Conservation (phyloP, 2,797 vertebrate species). For the Micrastur ruficollis region DNA sequence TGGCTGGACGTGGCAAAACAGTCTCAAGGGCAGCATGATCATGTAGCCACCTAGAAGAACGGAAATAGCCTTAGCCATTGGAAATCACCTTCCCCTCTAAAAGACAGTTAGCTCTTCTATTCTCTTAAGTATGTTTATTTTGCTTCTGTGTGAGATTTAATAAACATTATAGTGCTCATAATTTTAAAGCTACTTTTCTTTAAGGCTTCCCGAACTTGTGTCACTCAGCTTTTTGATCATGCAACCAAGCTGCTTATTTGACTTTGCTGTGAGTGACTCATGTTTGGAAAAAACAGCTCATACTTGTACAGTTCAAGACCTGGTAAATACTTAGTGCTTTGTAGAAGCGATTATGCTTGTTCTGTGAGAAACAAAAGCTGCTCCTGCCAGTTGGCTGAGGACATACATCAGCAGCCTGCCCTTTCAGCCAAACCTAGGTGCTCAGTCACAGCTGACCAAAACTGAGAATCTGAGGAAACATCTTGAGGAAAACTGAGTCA, state of each 20-base stretch:
- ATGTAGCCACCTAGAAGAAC: background rate
- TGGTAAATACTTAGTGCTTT: background rate
- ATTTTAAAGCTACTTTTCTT: conserved; percentile 22
- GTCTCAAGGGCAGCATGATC: background rate
- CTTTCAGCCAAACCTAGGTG: background rate
- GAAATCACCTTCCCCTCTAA: background rate
- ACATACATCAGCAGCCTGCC: background rate
- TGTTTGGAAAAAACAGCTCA: background rate
- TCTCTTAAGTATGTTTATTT: background rate
- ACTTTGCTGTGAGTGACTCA: conserved; percentile 1
- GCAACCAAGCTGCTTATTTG: conserved; percentile 8
- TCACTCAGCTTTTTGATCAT: conserved; percentile 18
- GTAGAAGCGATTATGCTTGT: background rate
- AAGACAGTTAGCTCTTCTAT: background rate
- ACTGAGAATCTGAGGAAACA: background rate
- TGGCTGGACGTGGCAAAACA: background rate
- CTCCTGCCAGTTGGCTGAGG: background rate
- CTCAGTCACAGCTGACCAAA: background rate
- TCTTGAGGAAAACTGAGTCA: background rate
- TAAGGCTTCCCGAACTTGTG: background rate
- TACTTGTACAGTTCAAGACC: conserved; percentile 9
- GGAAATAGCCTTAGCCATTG: background rate
- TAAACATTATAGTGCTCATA: background rate
- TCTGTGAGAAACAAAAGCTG: conserved; percentile 1
- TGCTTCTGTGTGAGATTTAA: background rate